phyloP scores from a whole-genome alignment of 2,888 invertebrate species.

The Scaptomyza polygonia region DNA sequence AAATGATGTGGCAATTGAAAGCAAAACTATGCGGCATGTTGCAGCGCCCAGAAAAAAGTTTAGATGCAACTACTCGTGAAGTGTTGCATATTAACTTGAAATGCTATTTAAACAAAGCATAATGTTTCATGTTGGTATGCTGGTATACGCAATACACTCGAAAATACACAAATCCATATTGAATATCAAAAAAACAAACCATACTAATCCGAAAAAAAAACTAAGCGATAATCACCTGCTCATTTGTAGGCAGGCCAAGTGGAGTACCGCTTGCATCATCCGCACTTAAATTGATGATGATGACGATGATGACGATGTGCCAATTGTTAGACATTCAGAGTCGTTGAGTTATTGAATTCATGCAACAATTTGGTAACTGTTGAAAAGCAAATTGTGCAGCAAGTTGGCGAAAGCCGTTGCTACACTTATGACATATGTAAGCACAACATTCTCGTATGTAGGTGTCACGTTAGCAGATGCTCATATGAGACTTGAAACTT shows the following conservation, averaged over 20 bases:
- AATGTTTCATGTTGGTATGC: constrained; percentile 59
- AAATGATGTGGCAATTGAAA: constrained; percentile 61
- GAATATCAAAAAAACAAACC: constrained; percentile 19
- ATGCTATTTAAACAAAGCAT: constrained; percentile 60
- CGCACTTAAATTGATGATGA: constrained; percentile 67
- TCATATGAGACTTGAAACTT: neutral
- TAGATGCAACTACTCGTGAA: constrained; percentile 41
- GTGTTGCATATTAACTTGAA: constrained; percentile 31
- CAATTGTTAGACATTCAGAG: constrained; percentile 58
- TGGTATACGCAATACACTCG: constrained; percentile 51
- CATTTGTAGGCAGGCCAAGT: constrained; percentile 70
- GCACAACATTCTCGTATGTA: constrained; percentile 7
- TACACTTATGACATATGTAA: too few relatives aligned
- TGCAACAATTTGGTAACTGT: constrained; percentile 47
- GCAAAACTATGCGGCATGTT: constrained; percentile 52
- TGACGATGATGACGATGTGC: constrained; percentile 63
- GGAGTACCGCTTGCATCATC: constrained; percentile 62
- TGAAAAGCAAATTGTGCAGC: constrained; percentile 14
- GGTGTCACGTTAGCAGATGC: constrained; percentile 34
- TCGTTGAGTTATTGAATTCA: constrained; percentile 56
- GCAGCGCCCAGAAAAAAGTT: constrained; percentile 25
- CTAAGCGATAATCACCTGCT: constrained; percentile 55
- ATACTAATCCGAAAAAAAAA: constrained; percentile 23
- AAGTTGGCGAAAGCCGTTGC: constrained; percentile 42
- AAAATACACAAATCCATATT: constrained; percentile 32